Evolutionary conservation across 2,888 invertebrate genomes (phyloP).

Genomic region (Chamaedrilus cognettii): DNA sequence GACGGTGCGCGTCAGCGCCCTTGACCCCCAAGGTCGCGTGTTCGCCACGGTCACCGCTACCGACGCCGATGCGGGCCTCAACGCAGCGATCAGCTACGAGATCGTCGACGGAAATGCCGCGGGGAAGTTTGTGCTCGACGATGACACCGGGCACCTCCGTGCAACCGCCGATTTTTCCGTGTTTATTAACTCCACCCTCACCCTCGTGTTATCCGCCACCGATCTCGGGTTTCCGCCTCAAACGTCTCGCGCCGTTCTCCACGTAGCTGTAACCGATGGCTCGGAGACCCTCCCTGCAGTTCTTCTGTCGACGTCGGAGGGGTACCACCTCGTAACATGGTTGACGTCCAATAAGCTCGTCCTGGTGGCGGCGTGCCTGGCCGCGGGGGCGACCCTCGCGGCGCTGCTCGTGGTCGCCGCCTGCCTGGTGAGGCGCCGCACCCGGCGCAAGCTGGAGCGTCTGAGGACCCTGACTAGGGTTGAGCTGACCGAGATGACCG

Average conservation of each 20-base stretch:
- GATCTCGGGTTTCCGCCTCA: slow-evolving; percentile 16
- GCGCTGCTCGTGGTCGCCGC: slow-evolving; percentile 10
- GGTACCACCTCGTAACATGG: background rate
- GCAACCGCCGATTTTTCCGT: background rate
- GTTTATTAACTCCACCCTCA: slow-evolving; percentile 19
- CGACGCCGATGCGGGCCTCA: slow-evolving; percentile 30
- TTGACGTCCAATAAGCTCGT: slow-evolving; percentile 6
- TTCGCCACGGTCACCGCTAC: slow-evolving; percentile 20
- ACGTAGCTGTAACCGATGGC: slow-evolving; percentile 14
- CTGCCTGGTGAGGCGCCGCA: slow-evolving; percentile 12
- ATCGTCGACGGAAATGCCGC: slow-evolving; percentile 23
- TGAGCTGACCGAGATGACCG: slow-evolving; percentile 6
- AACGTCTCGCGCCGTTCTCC: background rate
- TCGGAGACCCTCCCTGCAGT: background rate
- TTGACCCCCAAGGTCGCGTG: slow-evolving; percentile 12
- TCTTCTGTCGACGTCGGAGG: background rate
- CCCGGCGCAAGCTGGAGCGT: background rate
- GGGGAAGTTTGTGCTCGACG: slow-evolving; percentile 2
- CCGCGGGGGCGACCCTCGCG: slow-evolving; percentile 1
- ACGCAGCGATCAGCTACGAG: slow-evolving; percentile 27
- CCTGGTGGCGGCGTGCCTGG: slow-evolving; percentile 14
- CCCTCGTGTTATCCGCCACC: slow-evolving; percentile 12
- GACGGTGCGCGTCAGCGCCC: slow-evolving; percentile 13
- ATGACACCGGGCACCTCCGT: background rate
- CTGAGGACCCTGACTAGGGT: slow-evolving; percentile 5